Evolutionary conservation across 1,140 invertebrate genomes (phyloP).

Genomic region (Tigriopus japonicus): DNA sequence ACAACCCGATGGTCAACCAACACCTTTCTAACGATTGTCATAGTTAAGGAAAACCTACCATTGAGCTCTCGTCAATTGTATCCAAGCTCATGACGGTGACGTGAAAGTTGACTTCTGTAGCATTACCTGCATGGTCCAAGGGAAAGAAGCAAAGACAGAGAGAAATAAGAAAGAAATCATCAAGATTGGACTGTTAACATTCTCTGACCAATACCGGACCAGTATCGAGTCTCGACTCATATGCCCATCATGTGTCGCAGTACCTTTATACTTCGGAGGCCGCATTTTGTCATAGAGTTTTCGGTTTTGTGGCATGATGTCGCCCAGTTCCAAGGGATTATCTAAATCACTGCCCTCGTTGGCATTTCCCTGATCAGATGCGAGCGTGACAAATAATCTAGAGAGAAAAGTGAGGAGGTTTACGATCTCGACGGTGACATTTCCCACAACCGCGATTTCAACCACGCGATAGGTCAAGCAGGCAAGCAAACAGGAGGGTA

Average conservation of each 20-base stretch:
- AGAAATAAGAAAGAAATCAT: too few species aligned
- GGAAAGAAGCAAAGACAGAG: not conserved
- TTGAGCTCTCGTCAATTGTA: slow-evolving; percentile 77
- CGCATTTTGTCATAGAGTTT: slow-evolving; percentile 1
- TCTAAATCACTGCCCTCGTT: not conserved
- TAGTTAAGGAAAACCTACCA: slow-evolving; percentile 37
- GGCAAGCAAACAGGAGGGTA: too few species aligned
- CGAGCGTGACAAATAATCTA: too few species aligned
- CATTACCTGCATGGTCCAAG: slow-evolving; percentile 34
- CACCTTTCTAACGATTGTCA: not conserved
- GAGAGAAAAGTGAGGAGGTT: too few species aligned
- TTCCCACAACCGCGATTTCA: too few species aligned
- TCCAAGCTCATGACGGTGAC: slow-evolving; percentile 80
- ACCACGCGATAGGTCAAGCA: too few species aligned
- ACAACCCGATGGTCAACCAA: not conserved
- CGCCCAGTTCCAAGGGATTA: not conserved
- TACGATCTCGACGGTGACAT: too few species aligned
- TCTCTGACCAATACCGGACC: too few species aligned
- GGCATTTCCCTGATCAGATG: too few species aligned
- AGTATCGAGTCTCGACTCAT: too few species aligned
- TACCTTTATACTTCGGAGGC: not conserved
- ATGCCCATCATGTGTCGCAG: not conserved
- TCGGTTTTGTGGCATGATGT: not conserved
- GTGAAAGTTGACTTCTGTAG: slow-evolving; percentile 69
- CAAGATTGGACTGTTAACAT: too few species aligned